Evolutionary conservation across 2,113 vertebrate genomes (phyloP).

Genomic region (Myotis brandtii): DNA sequence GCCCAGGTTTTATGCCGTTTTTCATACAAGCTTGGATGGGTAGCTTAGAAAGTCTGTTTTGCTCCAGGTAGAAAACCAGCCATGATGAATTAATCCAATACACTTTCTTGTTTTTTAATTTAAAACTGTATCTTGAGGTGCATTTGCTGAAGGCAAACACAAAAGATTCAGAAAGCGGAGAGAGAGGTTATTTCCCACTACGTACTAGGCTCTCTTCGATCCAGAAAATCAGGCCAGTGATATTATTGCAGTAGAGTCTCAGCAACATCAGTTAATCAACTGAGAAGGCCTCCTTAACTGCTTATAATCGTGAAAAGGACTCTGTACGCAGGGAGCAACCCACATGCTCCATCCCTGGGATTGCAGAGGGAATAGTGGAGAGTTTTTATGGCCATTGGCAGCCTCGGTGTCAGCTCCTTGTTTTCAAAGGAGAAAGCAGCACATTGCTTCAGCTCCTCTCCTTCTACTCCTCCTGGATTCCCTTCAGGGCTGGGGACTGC

Average conservation of each 20-base stretch:
- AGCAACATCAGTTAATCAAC: background rate
- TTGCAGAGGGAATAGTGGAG: rapidly evolving
- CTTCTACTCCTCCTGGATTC: background rate
- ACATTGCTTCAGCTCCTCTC: background rate
- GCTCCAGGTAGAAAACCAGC: constrained; percentile 68
- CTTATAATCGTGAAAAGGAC: background rate
- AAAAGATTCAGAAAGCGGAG: background rate
- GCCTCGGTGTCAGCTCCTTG: background rate
- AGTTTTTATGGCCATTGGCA: background rate
- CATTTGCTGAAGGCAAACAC: background rate
- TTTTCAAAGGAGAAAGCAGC: background rate
- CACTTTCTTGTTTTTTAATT: constrained; percentile 66
- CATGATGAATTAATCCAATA: constrained; percentile 72
- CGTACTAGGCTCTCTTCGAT: background rate
- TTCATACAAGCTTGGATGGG: background rate
- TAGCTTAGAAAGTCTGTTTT: constrained; percentile 43
- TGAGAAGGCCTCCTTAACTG: background rate
- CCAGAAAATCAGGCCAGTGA: background rate
- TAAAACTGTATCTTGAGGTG: constrained; percentile 61
- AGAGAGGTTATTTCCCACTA: background rate
- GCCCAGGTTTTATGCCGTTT: constrained; percentile 44
- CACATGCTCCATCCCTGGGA: background rate
- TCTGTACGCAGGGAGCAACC: background rate
- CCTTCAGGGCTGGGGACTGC: background rate
- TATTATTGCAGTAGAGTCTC: background rate